Evolutionary conservation across 2,797 vertebrate genomes (phyloP).

Genomic region (Poecilia picta): DNA sequence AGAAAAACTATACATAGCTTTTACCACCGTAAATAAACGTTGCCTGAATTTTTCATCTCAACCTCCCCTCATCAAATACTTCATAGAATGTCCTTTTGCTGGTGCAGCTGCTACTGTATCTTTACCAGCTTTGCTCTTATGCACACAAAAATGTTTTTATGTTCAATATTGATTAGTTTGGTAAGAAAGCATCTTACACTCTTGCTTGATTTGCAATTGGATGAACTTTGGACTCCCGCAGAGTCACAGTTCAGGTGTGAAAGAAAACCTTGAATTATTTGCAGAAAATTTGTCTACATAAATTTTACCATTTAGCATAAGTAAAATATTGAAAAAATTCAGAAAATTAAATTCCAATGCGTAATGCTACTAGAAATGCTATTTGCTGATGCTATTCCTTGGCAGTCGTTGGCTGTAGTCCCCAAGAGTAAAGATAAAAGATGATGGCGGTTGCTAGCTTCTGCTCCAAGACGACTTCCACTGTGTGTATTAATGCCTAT

Average conservation of each 20-base stretch:
- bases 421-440: neutral
- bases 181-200: neutral
- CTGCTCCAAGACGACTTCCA: neutral
- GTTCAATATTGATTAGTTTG: neutral
- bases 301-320: neutral
- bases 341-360: neutral
- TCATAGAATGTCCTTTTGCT: neutral
- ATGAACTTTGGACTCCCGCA: neutral
- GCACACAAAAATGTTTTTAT: neutral
- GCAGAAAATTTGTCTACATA: neutral
- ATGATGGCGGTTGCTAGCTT: neutral
- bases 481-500: neutral
- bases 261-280: neutral
- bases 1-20: neutral
- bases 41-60: neutral
- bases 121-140: neutral
- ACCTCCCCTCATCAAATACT: neutral
- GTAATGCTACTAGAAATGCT: neutral
- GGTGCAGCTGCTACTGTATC: neutral
- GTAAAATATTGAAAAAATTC: neutral
- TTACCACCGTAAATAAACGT: neutral
- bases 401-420: neutral
- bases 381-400: neutral
- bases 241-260: neutral
- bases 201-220: neutral